Base-by-base conservation (phyloP, 2,113 vertebrate species). In the Xenopus tropicalis region DNA sequence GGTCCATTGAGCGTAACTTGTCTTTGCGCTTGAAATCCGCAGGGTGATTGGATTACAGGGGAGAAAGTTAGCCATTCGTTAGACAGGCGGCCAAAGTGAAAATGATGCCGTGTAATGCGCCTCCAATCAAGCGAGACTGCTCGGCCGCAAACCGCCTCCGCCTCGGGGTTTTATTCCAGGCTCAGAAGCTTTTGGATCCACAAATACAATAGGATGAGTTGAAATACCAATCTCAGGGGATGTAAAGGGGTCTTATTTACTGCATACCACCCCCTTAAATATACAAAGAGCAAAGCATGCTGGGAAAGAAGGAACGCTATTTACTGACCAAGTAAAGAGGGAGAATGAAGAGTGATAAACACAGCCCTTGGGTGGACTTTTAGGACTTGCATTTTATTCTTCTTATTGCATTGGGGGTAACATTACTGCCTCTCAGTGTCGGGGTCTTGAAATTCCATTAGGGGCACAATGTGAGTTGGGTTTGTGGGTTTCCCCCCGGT, bases 41-140 rank as follows among this genome's bases (percentile, higher is more conserved):
- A 13, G 23, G 19, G 57, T 69, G 72, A 62, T 62, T 69, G 25
- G 17, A 75, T 75, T 54, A 75, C 66, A 62, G 46, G 21, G 43
- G 44, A 69, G 66, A 61, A 22, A 43, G 66, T 43, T 62, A 52
- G 44, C 66, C 72, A 22, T 61, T 69, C 66, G 61, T 69, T 69
- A 69, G 13, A 54, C 54, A 14, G 16, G 2, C 20, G 16, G 54
- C 37, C 72, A 62, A 22, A 62, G 54, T 61, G 24, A 42, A 3
- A 52, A 56, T 62, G 20, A 52, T 42, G 24, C 42, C 14, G 22
- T 3, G 56, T 66, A 68, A 61, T 52, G 65, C 14, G 37, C 58
- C 37, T 62, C 72, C 72, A 62, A 75, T 69, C 66, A 75, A 52
- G 52, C 24, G 29, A 21, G 19, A 24, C 23, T 14, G n/a, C 66